These are phyloP conservation scores for Morbakka virulenta DNA, from an alignment of 30 jellyfish, hydroid and myxozoan species.

Conservation along the genomic window DNA sequence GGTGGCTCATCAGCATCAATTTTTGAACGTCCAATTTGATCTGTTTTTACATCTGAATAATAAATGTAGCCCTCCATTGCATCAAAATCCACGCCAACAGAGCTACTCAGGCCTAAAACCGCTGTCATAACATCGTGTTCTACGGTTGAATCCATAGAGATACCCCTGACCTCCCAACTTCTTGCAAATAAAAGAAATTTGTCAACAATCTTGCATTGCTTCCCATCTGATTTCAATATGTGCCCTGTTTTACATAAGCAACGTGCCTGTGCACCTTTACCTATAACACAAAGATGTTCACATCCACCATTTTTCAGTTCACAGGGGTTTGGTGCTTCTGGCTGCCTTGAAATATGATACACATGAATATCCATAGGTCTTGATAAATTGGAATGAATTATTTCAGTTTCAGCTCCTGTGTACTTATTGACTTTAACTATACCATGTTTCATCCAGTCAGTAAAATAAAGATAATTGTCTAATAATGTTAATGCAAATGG, in stretches of 20 bases:
- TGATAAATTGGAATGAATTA: conserved; percentile 47
- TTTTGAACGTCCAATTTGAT: conserved; percentile 77
- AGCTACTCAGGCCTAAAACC: conserved; percentile 78
- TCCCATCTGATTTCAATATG: conserved; percentile 30
- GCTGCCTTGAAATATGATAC: conserved; percentile 73
- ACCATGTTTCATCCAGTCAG: conserved; percentile 90
- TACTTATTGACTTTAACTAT: conserved; percentile 51
- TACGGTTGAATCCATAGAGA: conserved; percentile 38
- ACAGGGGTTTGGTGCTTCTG: conserved; percentile 68
- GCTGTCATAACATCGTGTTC: conserved; percentile 72
- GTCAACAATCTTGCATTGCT: conserved; percentile 38
- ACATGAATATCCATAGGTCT: conserved; percentile 96
- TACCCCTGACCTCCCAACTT: conserved; percentile 92
- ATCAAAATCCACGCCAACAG: conserved; percentile 91
- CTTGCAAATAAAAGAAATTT: conserved; percentile 77
- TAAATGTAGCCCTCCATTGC: conserved; percentile 57
- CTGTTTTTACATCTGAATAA: conserved; percentile 70
- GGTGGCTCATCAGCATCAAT: conserved; percentile 43
- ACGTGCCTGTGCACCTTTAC: conserved; percentile 21
- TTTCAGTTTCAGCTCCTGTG: background rate
- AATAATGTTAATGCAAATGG: conserved; percentile 84
- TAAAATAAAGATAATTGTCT: conserved; percentile 69
- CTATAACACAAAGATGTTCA: conserved; percentile 82
- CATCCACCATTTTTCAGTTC: conserved; percentile 49
- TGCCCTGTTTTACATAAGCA: conserved; percentile 77